These are phyloP conservation scores for Clarias batrachus DNA, from an alignment of 2,113 vertebrate species.

Conservation along the genomic window DNA sequence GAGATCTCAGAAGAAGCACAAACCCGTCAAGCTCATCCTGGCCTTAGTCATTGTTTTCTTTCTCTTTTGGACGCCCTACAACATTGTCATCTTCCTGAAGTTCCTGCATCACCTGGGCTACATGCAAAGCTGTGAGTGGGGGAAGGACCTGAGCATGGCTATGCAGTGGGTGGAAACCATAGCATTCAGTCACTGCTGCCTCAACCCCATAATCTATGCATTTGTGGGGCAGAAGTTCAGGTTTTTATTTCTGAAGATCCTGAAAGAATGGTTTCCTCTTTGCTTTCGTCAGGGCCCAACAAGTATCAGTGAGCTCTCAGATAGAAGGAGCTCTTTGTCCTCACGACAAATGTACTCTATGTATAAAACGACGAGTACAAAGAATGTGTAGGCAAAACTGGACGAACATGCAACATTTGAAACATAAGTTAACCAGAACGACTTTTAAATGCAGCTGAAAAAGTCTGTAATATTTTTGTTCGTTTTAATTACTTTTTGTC, in stretches of 20 bases:
- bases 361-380: slow-evolving; percentile 22
- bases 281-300: not conserved
- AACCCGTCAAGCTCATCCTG: slow-evolving; percentile 77
- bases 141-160: not conserved
- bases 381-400: slow-evolving; percentile 1
- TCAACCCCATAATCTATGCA: slow-evolving; percentile 75
- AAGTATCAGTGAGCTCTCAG: not conserved
- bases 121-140: slow-evolving; percentile 18
- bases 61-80: slow-evolving; percentile 82
- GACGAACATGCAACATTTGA: not conserved
- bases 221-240: slow-evolving; percentile 72
- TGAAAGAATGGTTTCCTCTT: slow-evolving; percentile 53
- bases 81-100: slow-evolving; percentile 61
- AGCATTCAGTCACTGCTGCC: slow-evolving; percentile 70
- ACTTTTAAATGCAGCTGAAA: not conserved
- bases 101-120: slow-evolving; percentile 11
- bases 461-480: not conserved
- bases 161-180: slow-evolving; percentile 58
- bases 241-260: slow-evolving; percentile 49
- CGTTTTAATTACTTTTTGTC: not conserved
- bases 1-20: slow-evolving; percentile 73
- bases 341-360: slow-evolving; percentile 48
- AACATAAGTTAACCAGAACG: not conserved
- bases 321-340: slow-evolving; percentile 53
- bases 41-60: slow-evolving; percentile 75